A percentile compares a stretch with the other conserved stretches of the same genome.
These are phyloP conservation scores for Leptura quadrifasciata DNA, from an alignment of 2,888 invertebrate genomes.

Conservation along the genomic window DNA sequence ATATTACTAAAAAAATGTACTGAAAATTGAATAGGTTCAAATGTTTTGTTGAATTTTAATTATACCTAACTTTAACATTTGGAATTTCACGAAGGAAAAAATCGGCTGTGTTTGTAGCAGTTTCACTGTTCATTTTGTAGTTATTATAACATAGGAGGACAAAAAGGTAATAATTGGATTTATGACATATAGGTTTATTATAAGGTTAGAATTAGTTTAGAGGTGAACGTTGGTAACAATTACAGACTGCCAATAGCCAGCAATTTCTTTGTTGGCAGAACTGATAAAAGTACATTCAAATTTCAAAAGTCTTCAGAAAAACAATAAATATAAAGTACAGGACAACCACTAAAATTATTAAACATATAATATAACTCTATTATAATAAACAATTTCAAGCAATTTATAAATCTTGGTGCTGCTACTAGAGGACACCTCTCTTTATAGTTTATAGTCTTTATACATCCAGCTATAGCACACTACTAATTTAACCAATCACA, in stretches of 20 bases:
- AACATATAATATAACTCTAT: too few relatives aligned
- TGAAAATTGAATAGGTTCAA: neutral
- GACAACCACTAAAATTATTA: too few relatives aligned
- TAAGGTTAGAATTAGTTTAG: neutral
- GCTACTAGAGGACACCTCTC: too few relatives aligned
- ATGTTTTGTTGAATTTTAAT: slow-evolving; percentile 36
- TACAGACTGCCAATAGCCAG: neutral
- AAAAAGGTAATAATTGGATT: neutral
- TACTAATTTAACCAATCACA: too few relatives aligned
- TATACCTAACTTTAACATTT: slow-evolving; percentile 78
- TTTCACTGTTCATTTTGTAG: slow-evolving; percentile 76
- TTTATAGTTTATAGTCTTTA: too few relatives aligned
- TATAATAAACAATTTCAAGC: too few relatives aligned
- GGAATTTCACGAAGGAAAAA: slow-evolving; percentile 79
- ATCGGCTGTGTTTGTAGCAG: slow-evolving; percentile 78
- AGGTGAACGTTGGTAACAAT: neutral
- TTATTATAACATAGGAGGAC: neutral
- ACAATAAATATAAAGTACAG: too few relatives aligned
- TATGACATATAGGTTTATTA: neutral
- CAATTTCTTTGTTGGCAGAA: neutral
- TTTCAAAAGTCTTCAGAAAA: too few relatives aligned
- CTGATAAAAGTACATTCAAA: neutral
- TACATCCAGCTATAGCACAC: too few relatives aligned
- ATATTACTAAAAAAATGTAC: slow-evolving; percentile 49
- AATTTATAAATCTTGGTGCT: too few relatives aligned